A percentile compares a stretch with the other conserved stretches of the same genome.
Conservation (phyloP, 2,888 invertebrate species). For the Galerucella pusilla region DNA sequence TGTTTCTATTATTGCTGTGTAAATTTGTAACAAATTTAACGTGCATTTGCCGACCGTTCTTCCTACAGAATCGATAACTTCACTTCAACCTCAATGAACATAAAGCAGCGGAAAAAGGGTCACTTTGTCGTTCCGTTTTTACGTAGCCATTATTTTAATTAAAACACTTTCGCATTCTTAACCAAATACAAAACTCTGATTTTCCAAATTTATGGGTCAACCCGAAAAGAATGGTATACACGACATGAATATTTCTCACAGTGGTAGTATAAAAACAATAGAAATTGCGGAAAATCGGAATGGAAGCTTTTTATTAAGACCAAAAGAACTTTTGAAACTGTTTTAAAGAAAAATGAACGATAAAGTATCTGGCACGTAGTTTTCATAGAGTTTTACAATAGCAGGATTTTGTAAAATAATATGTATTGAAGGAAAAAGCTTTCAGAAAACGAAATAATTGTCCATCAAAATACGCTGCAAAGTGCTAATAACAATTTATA, state of each 20-base stretch:
- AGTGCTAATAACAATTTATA: no score
- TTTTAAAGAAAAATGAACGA: neutral
- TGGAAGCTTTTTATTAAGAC: neutral
- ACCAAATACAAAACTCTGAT: conserved; percentile 22
- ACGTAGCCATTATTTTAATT: conserved; percentile 22
- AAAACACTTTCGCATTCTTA: conserved; percentile 21
- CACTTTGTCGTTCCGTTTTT: conserved; percentile 8
- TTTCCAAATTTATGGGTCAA: conserved; percentile 10
- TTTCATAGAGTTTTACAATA: neutral
- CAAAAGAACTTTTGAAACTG: neutral
- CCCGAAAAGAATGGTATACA: conserved; percentile 15
- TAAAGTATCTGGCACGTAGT: neutral
- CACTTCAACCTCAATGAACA: conserved; percentile 7
- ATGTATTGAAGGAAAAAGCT: no score
- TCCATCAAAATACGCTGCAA: no score
- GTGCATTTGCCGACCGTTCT: no score
- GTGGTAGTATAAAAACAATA: neutral
- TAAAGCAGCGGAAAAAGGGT: conserved; percentile 9
- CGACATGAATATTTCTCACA: conserved; percentile 20
- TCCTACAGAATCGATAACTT: neutral
- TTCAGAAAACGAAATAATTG: no score
- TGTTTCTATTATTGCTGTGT: no score
- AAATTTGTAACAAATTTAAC: no score
- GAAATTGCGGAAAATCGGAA: neutral
- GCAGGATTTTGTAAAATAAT: no score